Base-by-base conservation (phyloP, 2,888 invertebrate genomes). In the Petrolisthes cinctipes region DNA sequence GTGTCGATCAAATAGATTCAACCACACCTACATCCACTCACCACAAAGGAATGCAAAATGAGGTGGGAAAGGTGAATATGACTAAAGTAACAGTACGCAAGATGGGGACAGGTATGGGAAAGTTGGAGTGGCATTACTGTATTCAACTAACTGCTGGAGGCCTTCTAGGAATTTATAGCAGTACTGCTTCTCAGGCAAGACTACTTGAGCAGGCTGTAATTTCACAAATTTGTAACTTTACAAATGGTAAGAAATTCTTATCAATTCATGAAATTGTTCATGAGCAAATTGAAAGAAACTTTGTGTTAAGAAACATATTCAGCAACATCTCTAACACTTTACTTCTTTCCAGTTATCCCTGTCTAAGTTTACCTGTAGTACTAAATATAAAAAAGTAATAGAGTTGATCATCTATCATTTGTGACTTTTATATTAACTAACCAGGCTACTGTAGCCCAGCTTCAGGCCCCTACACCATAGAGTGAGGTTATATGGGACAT, bases 151-250 rank as follows among this genome's bases (percentile, higher is more conserved):
- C 20, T 71, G 20, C 17, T n/a, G 20, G 14, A 20, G 71, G 17
- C n/a, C 20, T n/a, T 71, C 20, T n/a, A n/a, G 17, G 1, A 6
- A 71, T n/a, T 20, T 71, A 71, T 20, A 71, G n/a, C 71, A 71
- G 71, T 71, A 71, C 14, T 20, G 20, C 71, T 71, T 71, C 71
- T 71, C 71, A 71, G 17, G 4, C 71, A n/a, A 71, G 71, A 71
- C 71, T 71, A n/a, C 11, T 71, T 71, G 71, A 71, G 71, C 71
- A 71, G 20, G 61, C 1, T 11, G 17, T 61, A 9, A 61, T 61
- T 11, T 61, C 61, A 11, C 61, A 61, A 61, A 61, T 11, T 9
- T 61, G 9, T 61, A 61, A 61, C 61, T 61, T 17, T 61, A 17
- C 9, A 61, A 61, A 37, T 37, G 2, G 37, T 37, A 37, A 37